Evolutionary conservation across 2,113 vertebrate genomes (phyloP).

Genomic region (Rhinoptilus africanus): DNA sequence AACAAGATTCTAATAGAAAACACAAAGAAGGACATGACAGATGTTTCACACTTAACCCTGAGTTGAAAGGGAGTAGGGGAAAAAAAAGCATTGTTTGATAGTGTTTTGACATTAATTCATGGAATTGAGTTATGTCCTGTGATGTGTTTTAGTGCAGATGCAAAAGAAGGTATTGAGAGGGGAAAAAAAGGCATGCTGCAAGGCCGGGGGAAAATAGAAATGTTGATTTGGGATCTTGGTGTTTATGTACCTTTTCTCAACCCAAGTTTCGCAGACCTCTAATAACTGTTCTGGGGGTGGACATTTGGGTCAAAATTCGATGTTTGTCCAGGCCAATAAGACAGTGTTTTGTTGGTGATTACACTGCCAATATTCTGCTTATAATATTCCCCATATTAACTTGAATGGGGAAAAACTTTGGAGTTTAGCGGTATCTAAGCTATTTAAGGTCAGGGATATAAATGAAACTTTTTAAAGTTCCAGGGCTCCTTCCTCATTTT

Average conservation of each 20-base stretch:
- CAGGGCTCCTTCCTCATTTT: not conserved
- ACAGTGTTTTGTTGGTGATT: not conserved
- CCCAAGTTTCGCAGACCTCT: not conserved
- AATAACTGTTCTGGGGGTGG: not conserved
- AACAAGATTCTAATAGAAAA: not conserved
- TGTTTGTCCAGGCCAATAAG: not conserved
- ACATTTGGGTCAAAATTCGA: rapidly evolving
- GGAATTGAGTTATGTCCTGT: not conserved
- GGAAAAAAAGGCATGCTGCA: not conserved
- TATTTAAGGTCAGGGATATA: not conserved
- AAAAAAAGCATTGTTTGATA: not conserved
- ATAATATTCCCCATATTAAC: not conserved
- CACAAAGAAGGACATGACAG: not conserved
- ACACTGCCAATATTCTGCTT: not conserved
- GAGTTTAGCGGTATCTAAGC: not conserved
- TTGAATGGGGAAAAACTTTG: not conserved
- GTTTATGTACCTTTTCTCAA: not conserved
- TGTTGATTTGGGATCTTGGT: not conserved
- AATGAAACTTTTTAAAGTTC: not conserved
- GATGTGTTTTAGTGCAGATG: not conserved
- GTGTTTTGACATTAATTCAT: not conserved
- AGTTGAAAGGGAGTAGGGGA: not conserved
- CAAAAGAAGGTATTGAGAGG: not conserved
- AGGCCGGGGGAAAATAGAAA: not conserved
- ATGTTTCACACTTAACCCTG: not conserved